Conservation (phyloP, 2,797 vertebrate genomes). For the Coregonus ussuriensis region DNA sequence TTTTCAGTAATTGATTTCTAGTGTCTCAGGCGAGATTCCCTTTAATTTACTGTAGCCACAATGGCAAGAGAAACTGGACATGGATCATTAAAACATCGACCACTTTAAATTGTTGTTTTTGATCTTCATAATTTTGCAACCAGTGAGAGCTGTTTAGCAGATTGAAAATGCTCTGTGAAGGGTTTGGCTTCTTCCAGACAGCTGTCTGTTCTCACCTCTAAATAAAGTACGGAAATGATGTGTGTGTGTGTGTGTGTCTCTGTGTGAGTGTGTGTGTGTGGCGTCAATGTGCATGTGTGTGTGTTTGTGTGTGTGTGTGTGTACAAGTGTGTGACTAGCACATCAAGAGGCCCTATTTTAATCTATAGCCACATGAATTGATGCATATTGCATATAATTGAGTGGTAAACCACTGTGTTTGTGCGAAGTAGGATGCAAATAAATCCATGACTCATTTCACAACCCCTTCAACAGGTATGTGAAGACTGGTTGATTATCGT, state of each 20-base stretch:
- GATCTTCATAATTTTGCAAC: not conserved
- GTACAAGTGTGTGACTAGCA: not conserved
- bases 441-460: slow-evolving; percentile 14
- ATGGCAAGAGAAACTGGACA: not conserved
- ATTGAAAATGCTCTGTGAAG: not conserved
- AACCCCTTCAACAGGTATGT: slow-evolving; percentile 20
- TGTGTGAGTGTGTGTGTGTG: too few species aligned
- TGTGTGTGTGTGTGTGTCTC: too few species aligned
- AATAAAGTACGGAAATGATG: too few species aligned
- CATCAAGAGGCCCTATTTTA: not conserved
- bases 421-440: slow-evolving; percentile 14
- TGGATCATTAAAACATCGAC: not conserved
- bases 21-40: not conserved
- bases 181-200: too few species aligned
- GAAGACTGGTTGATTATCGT: not conserved
- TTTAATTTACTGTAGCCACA: not conserved
- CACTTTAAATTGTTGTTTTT: not conserved
- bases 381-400: not conserved
- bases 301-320: not conserved
- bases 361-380: not conserved
- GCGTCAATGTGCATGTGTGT: too few species aligned
- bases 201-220: too few species aligned
- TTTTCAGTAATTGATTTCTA: not conserved
- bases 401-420: slow-evolving; percentile 13
- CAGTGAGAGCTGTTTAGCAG: not conserved